These are phyloP conservation scores for Drosophila multiciliata DNA, from an alignment of 2,888 invertebrate genomes.

Conservation along the genomic window DNA sequence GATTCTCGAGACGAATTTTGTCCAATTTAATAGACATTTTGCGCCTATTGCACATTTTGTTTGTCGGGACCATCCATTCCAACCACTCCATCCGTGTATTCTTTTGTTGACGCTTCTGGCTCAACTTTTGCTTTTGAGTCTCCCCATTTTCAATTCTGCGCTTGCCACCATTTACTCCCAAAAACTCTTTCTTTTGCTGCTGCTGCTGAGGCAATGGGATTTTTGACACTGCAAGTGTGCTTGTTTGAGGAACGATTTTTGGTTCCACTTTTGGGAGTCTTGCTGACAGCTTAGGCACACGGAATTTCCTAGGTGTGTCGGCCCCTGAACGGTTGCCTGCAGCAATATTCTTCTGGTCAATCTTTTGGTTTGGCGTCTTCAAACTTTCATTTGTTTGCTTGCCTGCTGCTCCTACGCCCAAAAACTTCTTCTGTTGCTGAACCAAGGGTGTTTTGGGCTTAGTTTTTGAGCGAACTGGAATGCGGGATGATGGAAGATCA, in stretches of 20 bases:
- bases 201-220: neutral
- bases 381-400: fast-evolving
- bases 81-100: neutral
- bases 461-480: no score
- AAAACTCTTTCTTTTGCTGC: neutral
- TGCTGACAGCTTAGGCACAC: neutral
- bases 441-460: no score
- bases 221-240: neutral
- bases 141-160: neutral
- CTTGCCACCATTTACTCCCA: neutral
- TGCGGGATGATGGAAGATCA: no score
- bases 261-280: neutral
- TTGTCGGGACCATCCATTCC: constrained; percentile 2
- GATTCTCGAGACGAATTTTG: neutral
- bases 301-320: neutral
- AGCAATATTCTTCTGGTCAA: no score
- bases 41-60: constrained; percentile 1
- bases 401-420: no score
- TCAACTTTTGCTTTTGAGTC: neutral
- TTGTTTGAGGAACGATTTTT: neutral
- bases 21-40: constrained; percentile 13
- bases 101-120: neutral
- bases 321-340: no score
- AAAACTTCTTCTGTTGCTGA: no score
- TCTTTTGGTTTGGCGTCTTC: no score